Evolutionary conservation across 2,888 invertebrate species (phyloP), one percentile per base, ranked within the genome.

Genomic region (Phyllotreta striolata): DNA sequence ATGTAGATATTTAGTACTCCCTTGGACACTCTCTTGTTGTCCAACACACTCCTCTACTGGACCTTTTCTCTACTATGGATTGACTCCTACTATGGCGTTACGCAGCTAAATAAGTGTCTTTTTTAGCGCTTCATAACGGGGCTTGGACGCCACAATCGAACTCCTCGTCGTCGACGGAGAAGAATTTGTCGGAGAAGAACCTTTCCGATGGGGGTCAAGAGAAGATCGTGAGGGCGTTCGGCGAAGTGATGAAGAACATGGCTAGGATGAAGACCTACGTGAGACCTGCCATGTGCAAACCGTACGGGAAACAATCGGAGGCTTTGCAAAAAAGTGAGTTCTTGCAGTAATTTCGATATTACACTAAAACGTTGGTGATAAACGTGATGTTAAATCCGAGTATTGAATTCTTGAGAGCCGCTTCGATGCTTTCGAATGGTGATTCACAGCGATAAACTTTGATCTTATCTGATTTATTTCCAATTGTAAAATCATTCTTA

Each of bases 301-400:
- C 93, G 14, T 93, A 93, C 80, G 93, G 93, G 70, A 93, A 93
- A 80, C 93, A 93, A 82, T 92, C 92, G 68, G 93, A 93, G 83
- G 91, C 92, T 77, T 84, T 93, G 74, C 93, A 93, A 82, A 93
- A 93, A 85, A 93, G 93, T 93, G 83, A 84, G 83, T 80, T 24
- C 41, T 6, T n/a, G n/a, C n/a, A n/a, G n/a, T n/a, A n/a, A n/a
- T n/a, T n/a, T 38, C 13, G 13, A 39, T 10, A 37, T 6, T 0
- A 14, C 37, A 13, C 1, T 40, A 55, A 40, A 12, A 40, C 7
- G 39, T 14, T 34, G 14, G 44, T 56, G 62, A 10, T 63, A 49
- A 59, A 64, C 63, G 44, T 62, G 37, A 75, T 79, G 79, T 79
- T 79, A 78, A 78, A 38, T 74, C 63, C 63, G 46, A 73, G 71